Base-by-base conservation (phyloP, 23 tunicate genomes). In the Oikopleura albicans region DNA sequence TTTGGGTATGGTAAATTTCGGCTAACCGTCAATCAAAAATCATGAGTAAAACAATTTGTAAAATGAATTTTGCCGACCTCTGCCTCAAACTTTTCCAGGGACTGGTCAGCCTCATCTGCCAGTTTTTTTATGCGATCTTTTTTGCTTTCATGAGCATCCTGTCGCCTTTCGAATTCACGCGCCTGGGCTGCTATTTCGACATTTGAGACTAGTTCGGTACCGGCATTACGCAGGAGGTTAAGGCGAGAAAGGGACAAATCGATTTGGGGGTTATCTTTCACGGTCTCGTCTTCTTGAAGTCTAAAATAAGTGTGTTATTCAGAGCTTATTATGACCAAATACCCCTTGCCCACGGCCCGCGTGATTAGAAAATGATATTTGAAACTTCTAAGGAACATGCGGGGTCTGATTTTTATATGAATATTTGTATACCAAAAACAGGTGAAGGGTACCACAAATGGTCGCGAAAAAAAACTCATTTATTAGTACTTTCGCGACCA, bases 161-260 rank as follows among this genome's bases (percentile, higher is more conserved):
- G 27, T 66, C 91, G 83, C 33, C 88, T 88, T 40, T 86, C 97
- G 86, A 92, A 87, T 83, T 93, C 95, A 56, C 98, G 84, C n/a
- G 98, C 98, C 83, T 89, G 89, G 39, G 94, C 88, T 40, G 94
- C 98, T 39, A 90, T 85, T 36, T 85, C 63, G 29, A 93, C 98
- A 59, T 90, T 93, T 31, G 98, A 89, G 22, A 93, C 98, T 83
- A 93, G 88, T 84, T 90, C 94, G 66, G 86, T 83, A 8, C 98
- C 98, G 71, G 88, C 98, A 36, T 84, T 75, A 40, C 87, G 71
- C 38, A 93, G 88, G 57, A 89, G 90, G 59, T 57, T 76, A 41
- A 93, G 63, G 0, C 98, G 85, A 2, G 85, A 87, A 39, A 89
- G 57, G 16, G 59, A 49, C 59, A 49, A 8, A 8, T 49, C 16